Evolutionary conservation across 1,140 invertebrate genomes (phyloP).

Genomic region (Onthophagus taurus): DNA sequence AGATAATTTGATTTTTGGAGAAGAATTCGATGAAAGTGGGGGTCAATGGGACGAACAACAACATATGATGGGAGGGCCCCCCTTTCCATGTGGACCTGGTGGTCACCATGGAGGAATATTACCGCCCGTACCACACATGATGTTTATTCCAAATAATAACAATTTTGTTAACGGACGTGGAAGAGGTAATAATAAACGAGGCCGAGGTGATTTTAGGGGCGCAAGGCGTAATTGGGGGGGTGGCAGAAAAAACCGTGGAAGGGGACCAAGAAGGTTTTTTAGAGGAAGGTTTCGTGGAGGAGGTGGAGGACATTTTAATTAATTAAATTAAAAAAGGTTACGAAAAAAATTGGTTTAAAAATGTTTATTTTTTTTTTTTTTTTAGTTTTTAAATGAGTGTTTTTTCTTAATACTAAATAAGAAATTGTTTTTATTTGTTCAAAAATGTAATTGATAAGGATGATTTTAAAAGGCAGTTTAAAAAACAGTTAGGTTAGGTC

Average conservation of each 20-base stretch:
- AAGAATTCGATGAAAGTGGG: slow-evolving; percentile 3
- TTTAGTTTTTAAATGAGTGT: slow-evolving; percentile 1
- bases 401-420: background rate
- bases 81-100: background rate
- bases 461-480: too few species aligned
- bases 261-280: background rate
- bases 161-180: slow-evolving; percentile 12
- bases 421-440: too few species aligned
- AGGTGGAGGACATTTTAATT: background rate
- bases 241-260: background rate
- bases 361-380: background rate
- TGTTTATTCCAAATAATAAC: too few species aligned
- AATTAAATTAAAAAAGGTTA: background rate
- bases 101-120: too few species aligned
- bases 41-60: slow-evolving; percentile 5
- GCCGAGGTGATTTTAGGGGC: slow-evolving; percentile 8
- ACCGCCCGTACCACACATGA: too few species aligned
- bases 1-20: slow-evolving; percentile 8
- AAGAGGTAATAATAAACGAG: slow-evolving; percentile 5
- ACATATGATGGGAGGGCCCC: background rate
- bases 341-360: slow-evolving; percentile 1
- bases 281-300: slow-evolving; percentile 12
- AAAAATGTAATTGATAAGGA: too few species aligned
- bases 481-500: too few species aligned
- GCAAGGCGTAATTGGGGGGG: background rate